Evolutionary conservation across 2,888 invertebrate species (phyloP), one percentile per base, ranked within the genome.

Genomic region (Hypolimnas misippus): DNA sequence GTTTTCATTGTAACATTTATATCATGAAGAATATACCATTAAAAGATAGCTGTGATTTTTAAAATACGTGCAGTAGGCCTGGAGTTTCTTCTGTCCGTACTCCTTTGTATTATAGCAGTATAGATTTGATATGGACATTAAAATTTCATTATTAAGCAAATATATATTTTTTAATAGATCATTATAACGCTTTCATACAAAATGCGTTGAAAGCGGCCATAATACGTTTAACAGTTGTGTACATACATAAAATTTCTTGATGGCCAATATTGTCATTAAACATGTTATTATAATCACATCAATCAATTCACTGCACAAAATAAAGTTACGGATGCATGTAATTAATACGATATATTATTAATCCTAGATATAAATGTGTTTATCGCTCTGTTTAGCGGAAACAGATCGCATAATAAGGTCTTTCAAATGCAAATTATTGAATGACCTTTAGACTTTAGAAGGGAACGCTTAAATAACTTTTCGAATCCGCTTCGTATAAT

Each of bases 341-440:
- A 12, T 33, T 33, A 33, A 8, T 33, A 8, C 8, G 33, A 10
- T 33, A 29, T 29, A 10, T 1, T 10, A 33, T 33, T 33, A 33
- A 10, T 33, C 10, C 7, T 33, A 33, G 7, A 6, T 8, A 2
- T 8, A 33, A 21, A 53, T 33, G 4, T 33, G 7, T 33, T 33
- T 19, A 14, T 46, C 10, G 6, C 4, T 25, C 25, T 25, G 25
- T 25, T 25, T 25, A 2, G 19, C 1, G 16, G 40, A 53, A 59
- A 52, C 14, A 44, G 33, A 31, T 40, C 31, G 8, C 12, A 8
- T 58, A 59, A 52, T 59, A 21, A 44, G 44, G 31, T 40, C 42
- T 44, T 44, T 52, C 12, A 52, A 46, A 59, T 44, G 52, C 52
- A 59, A 59, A 59, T 59, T 33, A 59, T 44, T 53, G 44, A 21